These are phyloP conservation scores for Neostethus bicornis DNA, from an alignment of 2,797 vertebrate genomes.

Conservation along the genomic window DNA sequence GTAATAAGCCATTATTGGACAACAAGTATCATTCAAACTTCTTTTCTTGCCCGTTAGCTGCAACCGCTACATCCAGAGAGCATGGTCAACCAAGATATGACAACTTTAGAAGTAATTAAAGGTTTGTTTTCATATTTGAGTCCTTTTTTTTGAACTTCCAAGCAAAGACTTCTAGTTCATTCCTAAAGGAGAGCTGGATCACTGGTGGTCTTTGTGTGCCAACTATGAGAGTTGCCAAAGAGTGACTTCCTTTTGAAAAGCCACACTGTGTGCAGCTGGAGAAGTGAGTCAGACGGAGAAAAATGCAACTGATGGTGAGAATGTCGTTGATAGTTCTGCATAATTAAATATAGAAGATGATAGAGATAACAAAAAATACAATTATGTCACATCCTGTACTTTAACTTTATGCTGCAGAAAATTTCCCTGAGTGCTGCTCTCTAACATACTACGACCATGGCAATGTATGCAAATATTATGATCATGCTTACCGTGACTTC, in stretches of 20 bases:
- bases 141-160: constrained; percentile 47
- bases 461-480: too few species aligned
- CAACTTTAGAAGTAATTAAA: constrained; percentile 50
- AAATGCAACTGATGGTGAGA: constrained; percentile 63
- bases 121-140: constrained; percentile 57
- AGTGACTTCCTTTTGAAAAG: constrained; percentile 68
- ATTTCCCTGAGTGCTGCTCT: constrained; percentile 1
- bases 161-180: constrained; percentile 46
- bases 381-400: constrained; percentile 43
- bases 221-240: constrained; percentile 56
- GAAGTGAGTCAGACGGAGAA: constrained; percentile 66
- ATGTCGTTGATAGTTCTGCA: constrained; percentile 66
- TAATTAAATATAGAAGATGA: constrained; percentile 54
- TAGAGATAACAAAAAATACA: constrained; percentile 21
- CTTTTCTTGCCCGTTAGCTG: constrained; percentile 16
- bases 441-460: constrained; percentile 17
- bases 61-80: constrained; percentile 35
- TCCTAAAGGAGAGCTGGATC: constrained; percentile 53
- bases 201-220: constrained; percentile 55
- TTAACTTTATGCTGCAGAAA: constrained; percentile 9
- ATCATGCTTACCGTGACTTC: too few species aligned
- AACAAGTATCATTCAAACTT: not conserved
- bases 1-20: constrained; percentile 1
- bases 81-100: constrained; percentile 16
- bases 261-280: constrained; percentile 72